Evolutionary conservation across 2,888 invertebrate species (phyloP), one percentile per base, ranked within the genome.

Genomic region (Adelognathus sp.): DNA sequence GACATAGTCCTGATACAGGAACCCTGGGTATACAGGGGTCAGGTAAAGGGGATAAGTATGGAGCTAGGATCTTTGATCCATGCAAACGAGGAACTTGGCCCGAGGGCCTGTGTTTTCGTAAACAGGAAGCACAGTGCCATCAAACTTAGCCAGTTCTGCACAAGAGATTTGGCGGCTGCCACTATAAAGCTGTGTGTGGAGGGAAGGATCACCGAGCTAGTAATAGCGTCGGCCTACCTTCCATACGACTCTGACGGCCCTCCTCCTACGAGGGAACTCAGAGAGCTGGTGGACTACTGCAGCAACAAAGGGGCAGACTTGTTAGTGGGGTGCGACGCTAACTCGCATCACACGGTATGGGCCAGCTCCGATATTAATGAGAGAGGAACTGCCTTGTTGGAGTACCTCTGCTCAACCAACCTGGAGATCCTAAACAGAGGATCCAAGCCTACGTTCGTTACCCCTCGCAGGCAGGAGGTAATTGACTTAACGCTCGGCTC

Each of bases 1-100:
- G 50, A 71, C 69, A 39, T 74, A 50, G 69, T 50, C 46, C 56
- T 70, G 0, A 74, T 78, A 54, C 54, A 70, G n/a, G 71, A 80
- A 64, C 70, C 80, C 16, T 77, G 66, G 66, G 27, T 71, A 0
- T 18, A 61, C 44, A 52, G 36, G 56, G 72, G 76, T 0, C 63
- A 16, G 2, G 44, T 71, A 4, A 44, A 18, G 7, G 71, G 61
- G 29, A 44, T 75, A 11, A 56, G 36, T 1, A n/a, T 16, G 1
- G 54, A 16, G 5, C n/a, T 16, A 1, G 56, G 21, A 14, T n/a
- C 52, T 9, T 3, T 70, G 7, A 39, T 72, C 1, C 18, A 73
- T 11, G 3, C 14, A 1, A 18, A n/a, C 1, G 14, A 0, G 1
- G 67, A 67, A 6, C 56, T 16, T 1, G 61, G 60, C 1, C 77